Percentiles rank a stretch among this genome's conserved stretches.
Conservation (phyloP, 2,797 vertebrate genomes). For the Myotis findleyi region DNA sequence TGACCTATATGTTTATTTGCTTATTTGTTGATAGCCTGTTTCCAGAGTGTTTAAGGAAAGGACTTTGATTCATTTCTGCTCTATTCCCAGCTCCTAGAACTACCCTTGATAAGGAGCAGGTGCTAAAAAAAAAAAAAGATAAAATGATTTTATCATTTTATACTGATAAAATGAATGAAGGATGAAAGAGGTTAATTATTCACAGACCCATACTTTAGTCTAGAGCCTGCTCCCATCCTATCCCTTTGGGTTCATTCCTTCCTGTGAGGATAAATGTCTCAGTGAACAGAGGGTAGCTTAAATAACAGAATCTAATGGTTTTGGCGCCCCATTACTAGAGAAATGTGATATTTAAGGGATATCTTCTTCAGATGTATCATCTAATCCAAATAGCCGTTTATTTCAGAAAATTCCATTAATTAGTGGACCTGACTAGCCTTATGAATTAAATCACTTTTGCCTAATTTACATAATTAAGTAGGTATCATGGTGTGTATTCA, state of each 20-base stretch:
- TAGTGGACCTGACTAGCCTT: background rate
- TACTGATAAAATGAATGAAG: background rate
- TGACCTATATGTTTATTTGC: background rate
- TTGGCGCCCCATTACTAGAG: background rate
- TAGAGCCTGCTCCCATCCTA: background rate
- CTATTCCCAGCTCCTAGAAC: background rate
- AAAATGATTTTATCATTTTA: too few relatives aligned
- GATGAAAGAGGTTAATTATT: background rate
- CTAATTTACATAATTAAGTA: background rate
- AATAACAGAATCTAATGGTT: background rate
- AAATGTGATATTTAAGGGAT: background rate
- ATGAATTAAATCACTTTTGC: background rate
- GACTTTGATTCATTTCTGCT: background rate
- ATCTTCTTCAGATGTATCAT: background rate
- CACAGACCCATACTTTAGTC: background rate
- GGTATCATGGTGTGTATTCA: background rate
- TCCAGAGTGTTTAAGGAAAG: background rate
- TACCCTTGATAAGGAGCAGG: background rate
- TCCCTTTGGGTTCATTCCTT: background rate
- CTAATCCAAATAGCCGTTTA: background rate
- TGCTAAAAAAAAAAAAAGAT: background rate
- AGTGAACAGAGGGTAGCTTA: background rate
- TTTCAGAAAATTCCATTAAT: background rate
- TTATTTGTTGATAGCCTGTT: background rate
- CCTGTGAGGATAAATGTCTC: background rate